Conservation (phyloP, 23 tunicate genomes). For the Clavelina lepadiformis region DNA sequence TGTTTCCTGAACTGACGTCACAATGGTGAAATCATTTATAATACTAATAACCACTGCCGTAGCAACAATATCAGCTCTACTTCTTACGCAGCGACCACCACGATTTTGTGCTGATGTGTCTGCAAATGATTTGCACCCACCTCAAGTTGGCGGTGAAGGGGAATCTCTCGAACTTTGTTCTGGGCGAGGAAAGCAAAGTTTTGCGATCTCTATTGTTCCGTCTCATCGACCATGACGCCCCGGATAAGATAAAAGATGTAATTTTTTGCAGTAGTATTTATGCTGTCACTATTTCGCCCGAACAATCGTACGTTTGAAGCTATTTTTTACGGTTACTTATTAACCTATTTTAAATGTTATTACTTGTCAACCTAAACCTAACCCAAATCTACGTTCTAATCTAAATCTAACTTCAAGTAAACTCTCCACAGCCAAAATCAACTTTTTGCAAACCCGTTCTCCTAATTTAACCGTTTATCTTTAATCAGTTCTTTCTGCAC, state of each 20-base stretch:
- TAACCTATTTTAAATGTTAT: no score
- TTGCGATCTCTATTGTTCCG: constrained; percentile 62
- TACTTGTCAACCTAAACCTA: no score
- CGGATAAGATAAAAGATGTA: constrained; percentile 55
- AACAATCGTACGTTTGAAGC: no score
- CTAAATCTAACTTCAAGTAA: no score
- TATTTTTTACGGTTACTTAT: no score
- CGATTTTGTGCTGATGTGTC: constrained; percentile 65
- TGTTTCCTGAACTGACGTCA: no score
- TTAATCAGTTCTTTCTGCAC: no score
- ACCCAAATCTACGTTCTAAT: no score
- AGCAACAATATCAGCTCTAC: not conserved
- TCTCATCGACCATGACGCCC: constrained; percentile 80
- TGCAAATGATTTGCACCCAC: constrained; percentile 59
- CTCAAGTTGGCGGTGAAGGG: constrained; percentile 64
- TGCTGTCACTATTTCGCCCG: not conserved
- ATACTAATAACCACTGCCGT: not conserved
- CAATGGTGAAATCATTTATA: not conserved
- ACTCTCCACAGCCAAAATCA: no score
- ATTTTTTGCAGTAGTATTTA: not conserved
- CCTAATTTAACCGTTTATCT: no score
- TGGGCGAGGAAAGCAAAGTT: constrained; percentile 44
- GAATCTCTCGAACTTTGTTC: constrained; percentile 51
- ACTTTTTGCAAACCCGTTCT: no score
- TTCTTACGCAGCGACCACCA: constrained; percentile 69